phyloP scores from a whole-genome alignment of 2,113 vertebrate species.

The Crocuta crocuta region DNA sequence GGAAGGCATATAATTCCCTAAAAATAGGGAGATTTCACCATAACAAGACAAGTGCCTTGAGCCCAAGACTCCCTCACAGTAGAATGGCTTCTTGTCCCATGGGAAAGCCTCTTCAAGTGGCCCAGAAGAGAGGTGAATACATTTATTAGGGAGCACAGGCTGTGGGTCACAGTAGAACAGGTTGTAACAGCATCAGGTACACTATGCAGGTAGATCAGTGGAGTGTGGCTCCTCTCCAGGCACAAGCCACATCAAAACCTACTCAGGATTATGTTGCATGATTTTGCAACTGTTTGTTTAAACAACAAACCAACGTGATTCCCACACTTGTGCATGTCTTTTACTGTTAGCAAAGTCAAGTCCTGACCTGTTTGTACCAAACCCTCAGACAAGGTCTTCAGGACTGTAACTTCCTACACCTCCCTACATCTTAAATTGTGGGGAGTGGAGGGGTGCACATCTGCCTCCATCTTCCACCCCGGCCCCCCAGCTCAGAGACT shows the following conservation, averaged over 20 bases:
- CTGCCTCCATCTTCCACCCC: too few relatives aligned
- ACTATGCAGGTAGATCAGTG: neutral
- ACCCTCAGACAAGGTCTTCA: neutral
- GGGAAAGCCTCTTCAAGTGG: neutral
- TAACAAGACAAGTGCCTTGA: neutral
- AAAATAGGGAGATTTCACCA: neutral
- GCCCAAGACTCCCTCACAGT: neutral
- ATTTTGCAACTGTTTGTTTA: slow-evolving; percentile 35
- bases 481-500: neutral
- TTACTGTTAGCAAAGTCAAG: neutral
- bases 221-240: neutral
- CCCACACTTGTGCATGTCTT: neutral
- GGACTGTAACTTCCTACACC: neutral
- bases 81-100: neutral
- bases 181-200: neutral
- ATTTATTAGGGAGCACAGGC: neutral
- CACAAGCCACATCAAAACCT: slow-evolving; percentile 51
- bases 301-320: slow-evolving; percentile 20
- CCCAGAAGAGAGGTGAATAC: neutral
- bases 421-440: neutral
- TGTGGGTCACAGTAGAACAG: neutral
- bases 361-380: neutral
- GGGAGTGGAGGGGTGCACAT: too few relatives aligned
- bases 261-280: neutral
- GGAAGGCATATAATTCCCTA: neutral